Conservation (phyloP, 2,113 vertebrate genomes). For the Chrysochloris asiatica region DNA sequence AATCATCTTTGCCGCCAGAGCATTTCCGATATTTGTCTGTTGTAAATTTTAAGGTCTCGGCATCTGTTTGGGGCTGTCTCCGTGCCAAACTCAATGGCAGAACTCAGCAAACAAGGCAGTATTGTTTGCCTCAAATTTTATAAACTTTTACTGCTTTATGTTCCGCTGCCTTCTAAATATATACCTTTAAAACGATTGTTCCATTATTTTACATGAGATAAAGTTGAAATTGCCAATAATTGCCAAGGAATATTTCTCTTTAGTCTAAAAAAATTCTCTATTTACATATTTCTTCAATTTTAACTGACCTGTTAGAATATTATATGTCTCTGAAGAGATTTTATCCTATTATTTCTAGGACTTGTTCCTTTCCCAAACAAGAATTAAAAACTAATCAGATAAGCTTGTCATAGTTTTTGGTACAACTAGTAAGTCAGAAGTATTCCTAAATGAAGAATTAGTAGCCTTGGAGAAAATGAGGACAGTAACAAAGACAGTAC, state of each 20-base stretch:
- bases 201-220: constrained; percentile 60
- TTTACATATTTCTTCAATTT: constrained; percentile 61
- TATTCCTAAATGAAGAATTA: constrained; percentile 7
- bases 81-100: constrained; percentile 55
- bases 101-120: constrained; percentile 52
- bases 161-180: constrained; percentile 48
- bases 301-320: constrained; percentile 40
- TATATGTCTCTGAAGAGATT: constrained; percentile 53
- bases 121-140: constrained; percentile 70
- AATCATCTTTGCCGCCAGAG: constrained; percentile 63
- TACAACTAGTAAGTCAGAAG: constrained; percentile 43
- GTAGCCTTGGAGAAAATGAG: neutral
- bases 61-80: constrained; percentile 50
- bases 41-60: constrained; percentile 58
- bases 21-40: constrained; percentile 54
- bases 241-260: constrained; percentile 51
- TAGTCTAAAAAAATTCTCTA: constrained; percentile 40
- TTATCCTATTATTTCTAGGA: constrained; percentile 26
- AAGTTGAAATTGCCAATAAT: constrained; percentile 49
- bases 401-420: neutral
- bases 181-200: constrained; percentile 55
- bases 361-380: constrained; percentile 41
- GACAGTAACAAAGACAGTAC: neutral
- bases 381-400: constrained; percentile 53
- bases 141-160: constrained; percentile 69